These are phyloP conservation scores for Myodes glareolus DNA, from an alignment of 2,113 vertebrate genomes.

Conservation along the genomic window DNA sequence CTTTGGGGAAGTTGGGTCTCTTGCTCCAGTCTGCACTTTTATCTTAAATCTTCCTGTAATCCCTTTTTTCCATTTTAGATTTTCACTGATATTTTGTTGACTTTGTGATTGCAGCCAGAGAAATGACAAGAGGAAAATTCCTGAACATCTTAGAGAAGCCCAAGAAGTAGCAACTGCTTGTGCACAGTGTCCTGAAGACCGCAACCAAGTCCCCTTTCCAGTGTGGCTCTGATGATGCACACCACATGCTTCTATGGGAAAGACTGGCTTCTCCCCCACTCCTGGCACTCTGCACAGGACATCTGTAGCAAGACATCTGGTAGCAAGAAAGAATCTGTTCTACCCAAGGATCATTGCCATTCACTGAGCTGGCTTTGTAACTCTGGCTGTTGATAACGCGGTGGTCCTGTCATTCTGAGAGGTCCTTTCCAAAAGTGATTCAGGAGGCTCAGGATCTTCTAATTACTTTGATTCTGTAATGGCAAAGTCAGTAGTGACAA, in stretches of 20 bases:
- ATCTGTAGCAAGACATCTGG: background rate
- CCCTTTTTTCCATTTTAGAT: constrained; percentile 27
- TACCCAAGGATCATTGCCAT: constrained; percentile 36
- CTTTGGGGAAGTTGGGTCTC: background rate
- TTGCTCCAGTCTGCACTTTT: constrained; percentile 60
- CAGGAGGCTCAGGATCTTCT: background rate
- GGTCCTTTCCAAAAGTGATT: constrained; percentile 8
- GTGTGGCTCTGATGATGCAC: constrained; percentile 49
- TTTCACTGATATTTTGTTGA: constrained; percentile 57
- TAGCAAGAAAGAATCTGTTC: constrained; percentile 19
- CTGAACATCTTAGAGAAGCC: constrained; percentile 98
- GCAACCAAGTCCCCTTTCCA: background rate
- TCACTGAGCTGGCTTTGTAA: constrained; percentile 41
- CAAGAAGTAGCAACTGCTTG: constrained; percentile 90
- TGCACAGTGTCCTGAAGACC: background rate
- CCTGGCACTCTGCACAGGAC: constrained; percentile 60
- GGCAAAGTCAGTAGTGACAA: constrained; percentile 45
- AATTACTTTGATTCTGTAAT: constrained; percentile 36
- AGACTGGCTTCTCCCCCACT: constrained; percentile 60
- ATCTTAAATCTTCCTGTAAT: constrained; percentile 51
- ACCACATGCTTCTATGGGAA: constrained; percentile 67
- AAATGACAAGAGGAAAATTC: constrained; percentile 99
- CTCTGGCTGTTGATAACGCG: background rate
- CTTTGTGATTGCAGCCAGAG: constrained; percentile 92
- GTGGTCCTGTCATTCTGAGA: constrained; percentile 28